phyloP scores from a whole-genome alignment of 2,888 invertebrate species.

The Macropis europaea region DNA sequence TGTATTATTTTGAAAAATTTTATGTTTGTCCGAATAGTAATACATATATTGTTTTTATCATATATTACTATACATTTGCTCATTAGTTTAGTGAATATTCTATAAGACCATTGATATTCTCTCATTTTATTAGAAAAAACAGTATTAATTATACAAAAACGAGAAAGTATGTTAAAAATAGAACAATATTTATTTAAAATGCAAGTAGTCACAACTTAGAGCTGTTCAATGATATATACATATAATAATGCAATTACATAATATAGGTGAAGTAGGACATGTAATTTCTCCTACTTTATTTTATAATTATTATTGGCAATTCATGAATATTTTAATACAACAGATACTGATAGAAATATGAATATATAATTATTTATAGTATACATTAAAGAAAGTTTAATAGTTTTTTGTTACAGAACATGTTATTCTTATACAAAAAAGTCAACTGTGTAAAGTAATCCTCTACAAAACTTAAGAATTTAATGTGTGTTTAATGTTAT shows the following conservation, averaged over 20 bases:
- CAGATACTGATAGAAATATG: neutral
- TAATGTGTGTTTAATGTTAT: constrained; percentile 15
- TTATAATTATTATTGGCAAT: neutral
- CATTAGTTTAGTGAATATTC: constrained; percentile 1
- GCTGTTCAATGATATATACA: neutral
- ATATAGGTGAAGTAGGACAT: neutral
- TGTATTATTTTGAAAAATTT: neutral
- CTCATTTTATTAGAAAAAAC: neutral
- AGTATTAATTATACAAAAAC: neutral
- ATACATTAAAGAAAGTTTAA: neutral
- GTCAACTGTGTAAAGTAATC: neutral
- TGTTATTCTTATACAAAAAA: neutral
- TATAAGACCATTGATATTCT: neutral
- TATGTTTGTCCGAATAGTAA: neutral
- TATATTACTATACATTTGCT: neutral
- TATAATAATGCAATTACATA: neutral
- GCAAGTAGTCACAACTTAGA: neutral
- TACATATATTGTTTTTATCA: neutral
- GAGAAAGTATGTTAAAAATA: neutral
- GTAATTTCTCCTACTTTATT: neutral
- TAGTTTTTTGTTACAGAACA: constrained; percentile 1
- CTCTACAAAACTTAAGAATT: neutral
- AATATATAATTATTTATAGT: neutral
- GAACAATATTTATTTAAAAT: neutral
- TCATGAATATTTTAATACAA: constrained; percentile 4